phyloP scores from a whole-genome alignment of 1,140 invertebrate species.

The Chrysopa pallens region DNA sequence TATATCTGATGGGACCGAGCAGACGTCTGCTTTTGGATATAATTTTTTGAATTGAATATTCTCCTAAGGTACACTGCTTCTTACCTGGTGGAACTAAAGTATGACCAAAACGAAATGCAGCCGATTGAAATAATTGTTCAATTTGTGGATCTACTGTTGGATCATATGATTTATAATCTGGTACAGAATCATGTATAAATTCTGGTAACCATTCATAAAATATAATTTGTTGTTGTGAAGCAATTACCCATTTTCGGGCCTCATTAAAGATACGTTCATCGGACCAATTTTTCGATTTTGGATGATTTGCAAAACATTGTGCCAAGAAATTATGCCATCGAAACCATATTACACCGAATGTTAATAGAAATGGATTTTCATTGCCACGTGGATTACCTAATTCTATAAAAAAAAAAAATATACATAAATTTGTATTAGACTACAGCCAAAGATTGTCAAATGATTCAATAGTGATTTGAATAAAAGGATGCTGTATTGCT shows the following conservation, averaged over 20 bases:
- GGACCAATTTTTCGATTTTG: conserved; percentile 24
- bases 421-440: neutral
- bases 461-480: conserved; percentile 51
- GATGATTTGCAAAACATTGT: conserved; percentile 17
- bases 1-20: too few species aligned
- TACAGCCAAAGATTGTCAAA: conserved; percentile 17
- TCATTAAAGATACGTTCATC: conserved; percentile 35
- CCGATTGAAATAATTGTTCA: conserved; percentile 47
- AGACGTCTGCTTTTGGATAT: too few species aligned
- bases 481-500: conserved; percentile 22
- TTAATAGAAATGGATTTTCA: conserved; percentile 34
- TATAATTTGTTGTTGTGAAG: conserved; percentile 30
- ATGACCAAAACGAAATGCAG: conserved; percentile 49
- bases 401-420: conserved; percentile 20
- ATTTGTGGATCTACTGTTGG: conserved; percentile 43
- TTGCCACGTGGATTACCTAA: conserved; percentile 41
- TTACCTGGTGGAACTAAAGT: conserved; percentile 34
- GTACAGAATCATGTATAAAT: conserved; percentile 19
- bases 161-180: conserved; percentile 33
- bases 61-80: too few species aligned
- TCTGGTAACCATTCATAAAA: conserved; percentile 32
- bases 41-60: too few species aligned
- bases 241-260: conserved; percentile 39
- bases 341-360: conserved; percentile 38
- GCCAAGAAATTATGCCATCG: conserved; percentile 43